Base-by-base conservation (phyloP, 2,888 invertebrate genomes). In the Hymenopus coronatus region DNA sequence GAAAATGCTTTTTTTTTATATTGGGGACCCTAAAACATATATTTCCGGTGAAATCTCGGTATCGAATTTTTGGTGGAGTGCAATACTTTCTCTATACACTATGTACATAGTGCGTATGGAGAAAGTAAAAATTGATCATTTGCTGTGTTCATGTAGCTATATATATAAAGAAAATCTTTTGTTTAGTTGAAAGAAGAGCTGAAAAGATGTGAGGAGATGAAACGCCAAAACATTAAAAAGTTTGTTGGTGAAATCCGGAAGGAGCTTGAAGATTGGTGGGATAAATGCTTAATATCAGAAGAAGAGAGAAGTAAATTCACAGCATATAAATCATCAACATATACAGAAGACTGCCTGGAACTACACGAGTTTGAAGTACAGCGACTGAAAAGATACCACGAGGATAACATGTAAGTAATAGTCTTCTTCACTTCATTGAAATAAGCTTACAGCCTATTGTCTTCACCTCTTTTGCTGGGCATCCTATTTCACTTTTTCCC, bases 291-390 rank as follows among this genome's bases (percentile, higher is more conserved):
- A 92, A 97, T 96, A 91, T 95, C 96, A 0, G 94, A 94, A 82
- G 92, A 93, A 0, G 95, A 97, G 91, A 94, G 95, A 12, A 94
- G 94, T 28, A 94, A 95, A 89, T 97, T 97, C 92, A 92, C 94
- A 0, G 95, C 96, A 90, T 96, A 95, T 91, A 94, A 94, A 91
- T 95, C 95, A 91, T 96, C 96, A 83, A 95, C 95, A 84, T 98
- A 95, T 92, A 96, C 96, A 0, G 98, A 98, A 92, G 97, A 97
- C 92, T 94, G 98, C 0, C 94, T 98, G 15, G 95, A 96, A 0
- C 92, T 96, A 28, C 98, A 98, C 92, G 98, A 98, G 92, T 92
- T 96, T 85, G 97, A 98, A 92, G 93, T 97, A 7, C 95, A 96
- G 25, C 96, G 95, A 92, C 94, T 98, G 70, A 95, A 95, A 87